A percentile compares a stretch with the other conserved stretches of the same genome.
These are phyloP conservation scores for Cossypha caffra DNA, from an alignment of 2,797 vertebrate genomes.

Conservation along the genomic window DNA sequence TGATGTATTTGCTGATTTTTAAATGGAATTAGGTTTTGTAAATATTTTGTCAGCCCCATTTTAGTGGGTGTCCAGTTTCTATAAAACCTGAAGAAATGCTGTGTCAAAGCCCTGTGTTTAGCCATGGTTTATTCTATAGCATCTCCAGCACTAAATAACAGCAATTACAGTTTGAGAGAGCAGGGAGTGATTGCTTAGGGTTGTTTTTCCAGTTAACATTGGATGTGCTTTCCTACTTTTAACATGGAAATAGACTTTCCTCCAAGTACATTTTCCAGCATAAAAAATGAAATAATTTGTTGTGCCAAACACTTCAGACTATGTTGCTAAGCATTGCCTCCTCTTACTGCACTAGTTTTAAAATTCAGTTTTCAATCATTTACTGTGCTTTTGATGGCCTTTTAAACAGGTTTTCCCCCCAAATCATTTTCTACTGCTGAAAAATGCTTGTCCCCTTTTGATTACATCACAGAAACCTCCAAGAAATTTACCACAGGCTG, in stretches of 20 bases:
- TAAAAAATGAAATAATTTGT: background rate
- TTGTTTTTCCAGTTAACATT: background rate
- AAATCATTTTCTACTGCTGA: background rate
- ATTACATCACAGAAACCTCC: conserved; percentile 9
- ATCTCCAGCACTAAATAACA: background rate
- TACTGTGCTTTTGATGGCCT: conserved; percentile 22
- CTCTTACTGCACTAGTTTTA: conserved; percentile 37
- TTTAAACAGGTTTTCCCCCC: background rate
- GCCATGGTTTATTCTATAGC: background rate
- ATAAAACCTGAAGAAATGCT: background rate
- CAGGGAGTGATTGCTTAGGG: background rate
- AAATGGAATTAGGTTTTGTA: conserved; percentile 32
- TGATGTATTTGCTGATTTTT: conserved; percentile 38
- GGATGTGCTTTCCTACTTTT: background rate
- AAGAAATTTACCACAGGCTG: background rate
- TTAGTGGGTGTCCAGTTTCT: conserved; percentile 23
- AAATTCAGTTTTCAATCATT: background rate
- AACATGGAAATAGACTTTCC: background rate
- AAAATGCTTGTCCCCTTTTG: background rate
- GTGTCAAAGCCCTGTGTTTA: background rate
- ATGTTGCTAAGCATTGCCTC: background rate
- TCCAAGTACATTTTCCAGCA: background rate
- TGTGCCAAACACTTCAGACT: conserved; percentile 16
- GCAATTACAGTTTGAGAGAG: background rate
- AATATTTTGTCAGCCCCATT: conserved; percentile 32